phyloP scores from a whole-genome alignment of 2,888 invertebrate genomes.

The Drosophila flavopinicola region DNA sequence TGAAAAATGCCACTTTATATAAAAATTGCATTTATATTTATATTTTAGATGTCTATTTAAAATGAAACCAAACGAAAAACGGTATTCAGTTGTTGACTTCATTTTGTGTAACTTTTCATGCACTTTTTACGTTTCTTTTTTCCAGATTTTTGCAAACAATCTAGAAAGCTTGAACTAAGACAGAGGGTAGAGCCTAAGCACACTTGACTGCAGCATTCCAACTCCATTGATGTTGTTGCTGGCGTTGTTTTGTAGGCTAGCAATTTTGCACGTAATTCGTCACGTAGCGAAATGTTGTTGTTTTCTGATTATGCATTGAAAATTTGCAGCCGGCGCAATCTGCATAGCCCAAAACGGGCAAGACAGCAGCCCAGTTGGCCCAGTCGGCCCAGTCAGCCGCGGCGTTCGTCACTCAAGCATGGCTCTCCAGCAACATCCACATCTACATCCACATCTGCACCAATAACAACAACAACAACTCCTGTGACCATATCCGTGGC shows the following conservation, averaged over 20 bases:
- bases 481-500: slow-evolving; percentile 19
- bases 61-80: background rate
- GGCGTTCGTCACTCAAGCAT: slow-evolving; percentile 55
- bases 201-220: slow-evolving; percentile 41
- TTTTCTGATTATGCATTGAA: slow-evolving; percentile 73
- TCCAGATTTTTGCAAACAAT: background rate
- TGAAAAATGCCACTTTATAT: no score
- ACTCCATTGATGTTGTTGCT: slow-evolving; percentile 12
- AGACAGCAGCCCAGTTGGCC: slow-evolving; percentile 9
- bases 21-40: no score
- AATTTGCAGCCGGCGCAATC: slow-evolving; percentile 72
- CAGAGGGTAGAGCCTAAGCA: slow-evolving; percentile 3
- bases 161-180: slow-evolving; percentile 11
- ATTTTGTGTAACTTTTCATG: background rate
- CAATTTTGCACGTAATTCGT: slow-evolving; percentile 78
- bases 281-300: slow-evolving; percentile 70
- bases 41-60: no score
- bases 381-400: slow-evolving; percentile 28
- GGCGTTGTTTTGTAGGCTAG: slow-evolving; percentile 37
- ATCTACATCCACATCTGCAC: slow-evolving; percentile 3
- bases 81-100: background rate
- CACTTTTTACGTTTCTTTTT: background rate
- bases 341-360: slow-evolving; percentile 56
- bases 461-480: slow-evolving; percentile 5
- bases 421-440: slow-evolving; percentile 11